Percentiles rank a stretch among this genome's conserved stretches.
Evolutionary conservation across 2,113 vertebrate genomes (phyloP).

Genomic region (Myanophis thanlyinensis): DNA sequence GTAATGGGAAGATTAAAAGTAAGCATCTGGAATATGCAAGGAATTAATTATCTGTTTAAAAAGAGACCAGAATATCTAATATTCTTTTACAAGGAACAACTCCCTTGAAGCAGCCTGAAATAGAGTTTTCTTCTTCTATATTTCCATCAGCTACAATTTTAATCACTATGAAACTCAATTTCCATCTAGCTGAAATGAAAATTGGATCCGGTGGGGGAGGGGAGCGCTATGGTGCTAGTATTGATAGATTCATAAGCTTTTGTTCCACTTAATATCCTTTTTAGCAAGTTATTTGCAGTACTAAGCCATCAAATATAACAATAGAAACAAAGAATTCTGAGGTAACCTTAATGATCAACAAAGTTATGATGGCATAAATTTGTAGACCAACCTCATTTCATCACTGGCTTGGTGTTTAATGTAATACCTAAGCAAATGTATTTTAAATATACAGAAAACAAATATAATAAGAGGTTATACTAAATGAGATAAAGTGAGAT

Average conservation of each 20-base stretch:
- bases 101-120: slow-evolving; percentile 12
- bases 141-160: slow-evolving; percentile 49
- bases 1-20: slow-evolving; percentile 32
- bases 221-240: slow-evolving; percentile 39
- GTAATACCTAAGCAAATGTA: neutral
- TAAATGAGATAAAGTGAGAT: neutral
- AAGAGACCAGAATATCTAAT: slow-evolving; percentile 18
- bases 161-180: slow-evolving; percentile 42
- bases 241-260: slow-evolving; percentile 39
- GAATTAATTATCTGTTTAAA: slow-evolving; percentile 32
- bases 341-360: neutral
- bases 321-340: slow-evolving; percentile 14
- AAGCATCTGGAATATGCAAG: slow-evolving; percentile 10
- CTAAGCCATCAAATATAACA: slow-evolving; percentile 38
- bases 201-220: slow-evolving; percentile 18
- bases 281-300: slow-evolving; percentile 59
- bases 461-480: neutral
- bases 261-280: slow-evolving; percentile 45
- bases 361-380: neutral
- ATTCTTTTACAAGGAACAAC: slow-evolving; percentile 29
- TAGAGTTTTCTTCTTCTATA: slow-evolving; percentile 1
- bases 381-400: neutral
- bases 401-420: neutral
- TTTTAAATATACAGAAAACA: neutral
- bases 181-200: slow-evolving; percentile 36